Evolutionary conservation across 1,140 invertebrate species (phyloP).

Genomic region (Dreissena polymorpha): DNA sequence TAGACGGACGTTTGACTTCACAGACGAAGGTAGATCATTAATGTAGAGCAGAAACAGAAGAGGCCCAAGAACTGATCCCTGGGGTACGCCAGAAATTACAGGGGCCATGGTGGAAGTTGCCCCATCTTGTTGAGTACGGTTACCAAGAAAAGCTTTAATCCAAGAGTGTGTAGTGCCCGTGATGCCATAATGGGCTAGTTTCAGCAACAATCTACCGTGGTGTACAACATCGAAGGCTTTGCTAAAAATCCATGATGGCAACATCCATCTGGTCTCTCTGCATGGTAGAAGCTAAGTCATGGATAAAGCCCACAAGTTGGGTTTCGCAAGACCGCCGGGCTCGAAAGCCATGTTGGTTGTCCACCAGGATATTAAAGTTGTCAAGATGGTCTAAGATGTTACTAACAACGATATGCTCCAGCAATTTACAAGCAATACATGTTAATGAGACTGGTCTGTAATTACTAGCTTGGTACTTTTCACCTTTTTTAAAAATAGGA

Average conservation of each 20-base stretch:
- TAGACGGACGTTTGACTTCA: background rate
- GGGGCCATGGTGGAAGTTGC: background rate
- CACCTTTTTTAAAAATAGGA: slow-evolving; percentile 3
- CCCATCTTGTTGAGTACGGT: slow-evolving; percentile 8
- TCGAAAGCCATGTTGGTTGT: slow-evolving; percentile 19
- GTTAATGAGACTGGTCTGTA: slow-evolving; percentile 24
- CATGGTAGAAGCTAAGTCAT: slow-evolving; percentile 3
- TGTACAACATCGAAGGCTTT: slow-evolving; percentile 16
- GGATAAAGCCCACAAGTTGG: slow-evolving; percentile 4
- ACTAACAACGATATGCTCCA: slow-evolving; percentile 18
- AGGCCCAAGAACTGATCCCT: slow-evolving; percentile 16
- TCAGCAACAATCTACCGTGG: background rate
- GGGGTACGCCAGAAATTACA: slow-evolving; percentile 13
- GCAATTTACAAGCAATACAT: slow-evolving; percentile 16
- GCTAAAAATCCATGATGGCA: slow-evolving; percentile 22
- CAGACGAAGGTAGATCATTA: background rate
- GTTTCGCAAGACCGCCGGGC: slow-evolving; percentile 25
- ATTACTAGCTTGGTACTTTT: slow-evolving; percentile 16
- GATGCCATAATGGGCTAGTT: slow-evolving; percentile 22
- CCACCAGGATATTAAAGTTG: slow-evolving; percentile 14
- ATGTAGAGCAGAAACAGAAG: slow-evolving; percentile 13
- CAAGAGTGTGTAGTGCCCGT: background rate
- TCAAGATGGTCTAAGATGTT: slow-evolving; percentile 21
- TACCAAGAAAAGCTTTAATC: slow-evolving; percentile 20
- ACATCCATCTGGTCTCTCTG: slow-evolving; percentile 13